Conservation (phyloP, 2,113 vertebrate species). For the Oncorhynchus mykiss region DNA sequence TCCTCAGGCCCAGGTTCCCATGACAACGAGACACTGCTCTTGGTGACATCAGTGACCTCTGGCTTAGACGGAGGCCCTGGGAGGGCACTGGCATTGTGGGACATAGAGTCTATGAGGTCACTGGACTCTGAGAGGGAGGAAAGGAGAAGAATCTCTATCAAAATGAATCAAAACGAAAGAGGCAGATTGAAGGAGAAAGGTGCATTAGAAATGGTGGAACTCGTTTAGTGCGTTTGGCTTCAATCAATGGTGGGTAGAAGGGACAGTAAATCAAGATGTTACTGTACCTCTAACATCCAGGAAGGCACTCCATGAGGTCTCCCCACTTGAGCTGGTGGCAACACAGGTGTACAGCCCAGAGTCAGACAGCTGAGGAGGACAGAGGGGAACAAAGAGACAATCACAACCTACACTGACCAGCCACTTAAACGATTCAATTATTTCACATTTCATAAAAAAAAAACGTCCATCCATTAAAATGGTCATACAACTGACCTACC, state of each 20-base stretch:
- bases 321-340: slow-evolving; percentile 92
- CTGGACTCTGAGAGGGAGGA: slow-evolving; percentile 76
- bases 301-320: slow-evolving; percentile 95
- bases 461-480: too few species aligned
- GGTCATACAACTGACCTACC: too few species aligned
- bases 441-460: background rate
- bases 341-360: slow-evolving; percentile 91
- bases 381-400: background rate
- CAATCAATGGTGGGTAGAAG: background rate
- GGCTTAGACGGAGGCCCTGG: slow-evolving; percentile 92
- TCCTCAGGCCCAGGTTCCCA: slow-evolving; percentile 87
- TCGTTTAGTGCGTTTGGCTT: background rate
- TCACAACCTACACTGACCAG: slow-evolving; percentile 11
- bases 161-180: background rate
- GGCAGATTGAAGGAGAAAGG: background rate
- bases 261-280: background rate
- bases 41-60: slow-evolving; percentile 92
- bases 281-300: slow-evolving; percentile 86
- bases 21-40: slow-evolving; percentile 93
- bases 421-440: background rate
- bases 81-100: slow-evolving; percentile 83
- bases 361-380: slow-evolving; percentile 76
- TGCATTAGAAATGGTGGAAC: background rate
- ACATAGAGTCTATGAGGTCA: slow-evolving; percentile 83
- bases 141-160: slow-evolving; percentile 12